These are phyloP conservation scores for Philantomba maxwellii DNA, from an alignment of 2,113 vertebrate species.

Conservation along the genomic window DNA sequence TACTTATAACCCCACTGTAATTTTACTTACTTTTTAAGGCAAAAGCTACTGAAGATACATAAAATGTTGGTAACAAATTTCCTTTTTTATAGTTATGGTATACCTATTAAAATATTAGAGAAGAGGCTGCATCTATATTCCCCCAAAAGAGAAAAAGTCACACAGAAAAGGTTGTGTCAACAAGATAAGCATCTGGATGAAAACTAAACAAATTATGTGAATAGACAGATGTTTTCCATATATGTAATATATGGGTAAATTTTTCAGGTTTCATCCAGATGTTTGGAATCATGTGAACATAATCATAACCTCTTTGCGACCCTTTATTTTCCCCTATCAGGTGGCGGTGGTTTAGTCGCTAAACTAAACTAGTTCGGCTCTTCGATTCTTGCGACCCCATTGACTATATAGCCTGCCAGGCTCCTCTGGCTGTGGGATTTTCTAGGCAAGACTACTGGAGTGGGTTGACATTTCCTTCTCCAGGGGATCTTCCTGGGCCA, in stretches of 20 bases:
- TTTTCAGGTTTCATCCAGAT: slow-evolving; percentile 66
- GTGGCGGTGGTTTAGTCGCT: neutral
- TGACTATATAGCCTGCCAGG: neutral
- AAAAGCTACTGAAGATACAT: neutral
- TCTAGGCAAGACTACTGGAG: neutral
- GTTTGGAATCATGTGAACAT: slow-evolving; percentile 54
- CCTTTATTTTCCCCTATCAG: slow-evolving; percentile 21
- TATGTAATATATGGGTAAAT: neutral
- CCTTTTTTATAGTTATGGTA: neutral
- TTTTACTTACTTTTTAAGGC: neutral
- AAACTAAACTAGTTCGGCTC: neutral
- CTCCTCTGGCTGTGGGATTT: neutral
- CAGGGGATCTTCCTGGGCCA: neutral
- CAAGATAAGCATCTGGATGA: slow-evolving; percentile 37
- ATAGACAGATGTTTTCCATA: slow-evolving; percentile 65
- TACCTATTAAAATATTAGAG: slow-evolving; percentile 38
- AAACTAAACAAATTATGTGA: slow-evolving; percentile 63
- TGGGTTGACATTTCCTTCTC: neutral
- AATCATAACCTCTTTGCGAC: slow-evolving; percentile 49
- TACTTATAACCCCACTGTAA: neutral
- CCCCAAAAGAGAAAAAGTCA: slow-evolving; percentile 16
- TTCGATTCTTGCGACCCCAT: neutral
- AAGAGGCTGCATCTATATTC: neutral
- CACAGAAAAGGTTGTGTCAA: slow-evolving; percentile 36
- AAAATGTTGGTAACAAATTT: neutral